Percentiles rank a stretch among this genome's conserved stretches.
Evolutionary conservation across 2,797 vertebrate species (phyloP).

Genomic region (Euthynnus affinis): DNA sequence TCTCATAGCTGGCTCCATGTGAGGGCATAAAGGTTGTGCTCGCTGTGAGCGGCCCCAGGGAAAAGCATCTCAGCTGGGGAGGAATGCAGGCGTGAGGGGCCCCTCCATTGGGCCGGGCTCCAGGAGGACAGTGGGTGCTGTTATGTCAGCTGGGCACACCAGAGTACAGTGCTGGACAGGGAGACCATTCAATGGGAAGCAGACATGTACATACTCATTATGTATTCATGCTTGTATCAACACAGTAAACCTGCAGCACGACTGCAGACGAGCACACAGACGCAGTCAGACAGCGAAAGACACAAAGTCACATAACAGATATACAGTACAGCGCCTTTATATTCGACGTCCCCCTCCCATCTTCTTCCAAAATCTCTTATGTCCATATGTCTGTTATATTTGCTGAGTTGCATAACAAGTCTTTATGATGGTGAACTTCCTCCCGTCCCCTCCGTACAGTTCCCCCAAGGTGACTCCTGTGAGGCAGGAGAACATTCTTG

Average conservation of each 20-base stretch:
- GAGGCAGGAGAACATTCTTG: slow-evolving; percentile 57
- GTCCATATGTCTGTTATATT: slow-evolving; percentile 7
- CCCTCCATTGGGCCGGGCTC: slow-evolving; percentile 57
- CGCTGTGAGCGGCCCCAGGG: slow-evolving; percentile 58
- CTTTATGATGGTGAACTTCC: slow-evolving; percentile 41
- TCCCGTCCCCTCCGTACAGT: slow-evolving; percentile 6
- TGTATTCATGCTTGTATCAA: slow-evolving; percentile 33
- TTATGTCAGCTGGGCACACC: slow-evolving; percentile 77
- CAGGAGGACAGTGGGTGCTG: slow-evolving; percentile 72
- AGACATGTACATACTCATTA: background rate
- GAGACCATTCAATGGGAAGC: slow-evolving; percentile 49
- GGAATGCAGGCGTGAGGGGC: slow-evolving; percentile 78
- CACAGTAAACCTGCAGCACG: slow-evolving; percentile 16
- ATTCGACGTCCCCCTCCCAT: background rate
- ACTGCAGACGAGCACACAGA: background rate
- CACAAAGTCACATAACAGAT: too few relatives aligned
- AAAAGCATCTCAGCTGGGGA: slow-evolving; percentile 72
- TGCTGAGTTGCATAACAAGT: slow-evolving; percentile 44
- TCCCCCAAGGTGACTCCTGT: slow-evolving; percentile 29
- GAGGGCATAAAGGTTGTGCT: slow-evolving; percentile 67
- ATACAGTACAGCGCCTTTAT: background rate
- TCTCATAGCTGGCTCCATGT: slow-evolving; percentile 73
- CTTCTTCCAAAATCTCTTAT: slow-evolving; percentile 13
- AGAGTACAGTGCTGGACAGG: slow-evolving; percentile 48
- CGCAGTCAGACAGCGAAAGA: background rate